Evolutionary conservation across 2,113 vertebrate genomes (phyloP), one percentile per base, ranked within the genome.

Genomic region (Kryptolebias marmoratus): DNA sequence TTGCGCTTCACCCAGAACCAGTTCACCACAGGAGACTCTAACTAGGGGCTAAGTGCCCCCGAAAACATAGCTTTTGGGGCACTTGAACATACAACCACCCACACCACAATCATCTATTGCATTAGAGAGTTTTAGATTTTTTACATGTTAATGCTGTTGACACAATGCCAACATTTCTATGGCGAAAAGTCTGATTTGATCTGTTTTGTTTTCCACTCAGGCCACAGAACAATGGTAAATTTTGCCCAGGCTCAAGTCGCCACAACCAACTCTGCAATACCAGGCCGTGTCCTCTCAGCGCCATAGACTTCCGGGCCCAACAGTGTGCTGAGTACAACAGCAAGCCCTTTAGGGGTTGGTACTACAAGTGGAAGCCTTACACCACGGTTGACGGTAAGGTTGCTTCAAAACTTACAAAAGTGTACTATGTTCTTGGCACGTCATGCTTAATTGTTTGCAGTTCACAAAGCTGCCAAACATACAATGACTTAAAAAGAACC

Each of bases 351-450:
- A 94, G 98, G 12, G 98, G 98, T 50, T 99, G 97, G 98, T 97
- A 95, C 94, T 99, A 99, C 91, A 97, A 97, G 78, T 99, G 98
- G 98, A 98, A 97, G 79, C 97, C 98, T 1, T 99, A 99, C 73
- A 97, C 94, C n/a, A 97, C 97, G 90, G 97, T 99, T 60, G 95
- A 98, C 90, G 97, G 98, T 99, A 94, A 77, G 72, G 30, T 53
- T 27, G 4, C 53, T 68, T 31, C 32, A 27, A 59, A 9, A 62
- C 36, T 10, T 18, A 4, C 30, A 22, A 4, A 8, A 39, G 22
- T 44, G 44, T 27, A 44, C 13, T 27, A 31, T 42, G 14, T 68
- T 68, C 39, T 64, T 73, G 47, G 45, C 31, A 64, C 39, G 68
- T 36, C 58, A 49, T 67, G 52, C 6, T 58, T 15, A 42, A 60